Conservation (phyloP, 1,140 invertebrate genomes). For the Drosophila sulfurigaster region DNA sequence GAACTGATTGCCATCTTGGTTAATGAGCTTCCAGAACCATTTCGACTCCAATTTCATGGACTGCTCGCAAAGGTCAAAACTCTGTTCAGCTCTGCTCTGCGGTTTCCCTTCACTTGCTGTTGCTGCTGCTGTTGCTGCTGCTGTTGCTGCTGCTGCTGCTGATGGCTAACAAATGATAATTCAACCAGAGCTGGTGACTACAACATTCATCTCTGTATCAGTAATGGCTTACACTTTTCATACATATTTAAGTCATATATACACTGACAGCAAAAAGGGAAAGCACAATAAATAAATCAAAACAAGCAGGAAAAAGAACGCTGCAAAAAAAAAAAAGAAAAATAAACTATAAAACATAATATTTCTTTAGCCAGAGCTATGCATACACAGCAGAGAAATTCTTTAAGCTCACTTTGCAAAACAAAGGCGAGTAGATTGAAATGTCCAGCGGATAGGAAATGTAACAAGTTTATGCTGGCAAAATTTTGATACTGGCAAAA, state of each 20-base stretch:
- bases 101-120: neutral
- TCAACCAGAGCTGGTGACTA: neutral
- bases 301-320: no score
- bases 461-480: no score
- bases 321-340: no score
- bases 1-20: constrained; percentile 42
- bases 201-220: neutral
- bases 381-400: no score
- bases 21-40: constrained; percentile 38
- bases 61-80: constrained; percentile 13
- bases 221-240: neutral
- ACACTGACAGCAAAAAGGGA: neutral
- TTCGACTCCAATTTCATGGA: constrained; percentile 36
- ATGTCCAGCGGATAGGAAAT: no score
- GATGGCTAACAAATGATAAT: constrained; percentile 15
- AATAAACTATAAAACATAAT: no score
- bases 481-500: neutral
- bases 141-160: neutral
- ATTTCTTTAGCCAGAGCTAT: no score
- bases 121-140: neutral
- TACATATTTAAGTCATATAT: neutral
- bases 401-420: no score
- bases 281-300: no score
- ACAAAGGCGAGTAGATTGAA: no score
- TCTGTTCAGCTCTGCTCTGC: neutral